phyloP scores from a whole-genome alignment of 2,797 vertebrate species.

The Phrynocephalus forsythii region DNA sequence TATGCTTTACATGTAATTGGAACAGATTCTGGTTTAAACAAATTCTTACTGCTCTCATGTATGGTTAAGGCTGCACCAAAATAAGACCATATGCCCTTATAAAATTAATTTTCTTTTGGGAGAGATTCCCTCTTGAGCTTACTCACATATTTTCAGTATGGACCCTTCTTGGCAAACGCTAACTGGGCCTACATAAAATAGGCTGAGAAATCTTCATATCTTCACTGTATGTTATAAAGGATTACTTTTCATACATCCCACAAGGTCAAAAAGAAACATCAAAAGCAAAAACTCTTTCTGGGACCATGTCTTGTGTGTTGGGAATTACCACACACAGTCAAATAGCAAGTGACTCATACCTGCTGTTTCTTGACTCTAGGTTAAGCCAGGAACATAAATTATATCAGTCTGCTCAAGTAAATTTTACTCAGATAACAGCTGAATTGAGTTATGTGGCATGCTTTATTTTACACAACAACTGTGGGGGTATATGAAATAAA shows the following conservation, averaged over 20 bases:
- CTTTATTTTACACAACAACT: conserved; percentile 79
- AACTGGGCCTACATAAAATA: conserved; percentile 68
- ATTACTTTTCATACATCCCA: conserved; percentile 75
- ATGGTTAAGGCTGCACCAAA: neutral
- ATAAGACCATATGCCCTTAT: neutral
- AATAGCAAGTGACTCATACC: conserved; percentile 73
- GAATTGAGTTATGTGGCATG: conserved; percentile 56
- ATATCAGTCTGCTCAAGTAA: conserved; percentile 82
- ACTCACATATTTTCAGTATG: conserved; percentile 53
- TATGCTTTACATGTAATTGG: neutral
- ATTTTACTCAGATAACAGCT: conserved; percentile 71
- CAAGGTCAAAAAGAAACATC: conserved; percentile 79
- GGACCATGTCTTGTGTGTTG: conserved; percentile 70
- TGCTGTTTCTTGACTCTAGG: conserved; percentile 75
- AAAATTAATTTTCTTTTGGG: neutral
- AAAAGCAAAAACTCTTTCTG: conserved; percentile 76
- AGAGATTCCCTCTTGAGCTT: neutral
- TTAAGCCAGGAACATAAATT: conserved; percentile 83
- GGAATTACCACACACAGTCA: conserved; percentile 70
- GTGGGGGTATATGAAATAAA: conserved; percentile 75
- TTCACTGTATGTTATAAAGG: conserved; percentile 63
- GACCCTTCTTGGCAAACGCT: conserved; percentile 71
- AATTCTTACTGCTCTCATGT: neutral
- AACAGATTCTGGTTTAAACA: neutral
- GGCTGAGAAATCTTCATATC: conserved; percentile 62